These are phyloP conservation scores for Cyprinodon variegatus DNA, from an alignment of 2,113 vertebrate species.

Conservation along the genomic window DNA sequence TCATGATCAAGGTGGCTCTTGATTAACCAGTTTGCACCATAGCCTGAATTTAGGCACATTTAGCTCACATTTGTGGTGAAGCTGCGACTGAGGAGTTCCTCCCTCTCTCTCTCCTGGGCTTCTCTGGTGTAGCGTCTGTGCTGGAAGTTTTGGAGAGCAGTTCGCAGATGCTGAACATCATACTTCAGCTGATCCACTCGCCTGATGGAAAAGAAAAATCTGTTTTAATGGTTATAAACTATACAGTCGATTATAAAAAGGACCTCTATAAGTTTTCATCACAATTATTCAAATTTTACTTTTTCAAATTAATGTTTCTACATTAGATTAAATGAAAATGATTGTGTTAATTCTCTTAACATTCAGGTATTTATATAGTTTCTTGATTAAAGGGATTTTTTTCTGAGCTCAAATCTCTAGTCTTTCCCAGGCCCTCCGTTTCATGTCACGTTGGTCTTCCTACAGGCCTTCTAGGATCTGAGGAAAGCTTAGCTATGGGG, in stretches of 20 bases:
- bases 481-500: constrained; percentile 48
- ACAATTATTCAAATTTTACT: background rate
- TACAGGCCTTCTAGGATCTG: constrained; percentile 48
- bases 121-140: constrained; percentile 88
- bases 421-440: constrained; percentile 20
- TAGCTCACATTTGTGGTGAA: constrained; percentile 93
- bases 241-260: background rate
- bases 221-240: background rate
- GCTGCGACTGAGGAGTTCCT: constrained; percentile 89
- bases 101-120: constrained; percentile 90
- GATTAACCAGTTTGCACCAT: background rate
- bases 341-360: background rate
- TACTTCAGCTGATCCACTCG: constrained; percentile 98
- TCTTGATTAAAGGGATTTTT: constrained; percentile 22
- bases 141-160: constrained; percentile 91
- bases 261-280: background rate
- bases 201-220: constrained; percentile 64
- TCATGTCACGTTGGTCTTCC: constrained; percentile 28
- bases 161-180: constrained; percentile 92
- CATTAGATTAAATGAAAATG: background rate
- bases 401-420: constrained; percentile 29
- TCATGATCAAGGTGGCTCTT: background rate
- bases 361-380: constrained; percentile 6
- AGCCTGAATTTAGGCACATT: background rate
- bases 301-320: background rate